Percentiles rank a stretch among this genome's conserved stretches.
Evolutionary conservation across 2,888 invertebrate genomes (phyloP).

Genomic region (Epicampocera succincta): DNA sequence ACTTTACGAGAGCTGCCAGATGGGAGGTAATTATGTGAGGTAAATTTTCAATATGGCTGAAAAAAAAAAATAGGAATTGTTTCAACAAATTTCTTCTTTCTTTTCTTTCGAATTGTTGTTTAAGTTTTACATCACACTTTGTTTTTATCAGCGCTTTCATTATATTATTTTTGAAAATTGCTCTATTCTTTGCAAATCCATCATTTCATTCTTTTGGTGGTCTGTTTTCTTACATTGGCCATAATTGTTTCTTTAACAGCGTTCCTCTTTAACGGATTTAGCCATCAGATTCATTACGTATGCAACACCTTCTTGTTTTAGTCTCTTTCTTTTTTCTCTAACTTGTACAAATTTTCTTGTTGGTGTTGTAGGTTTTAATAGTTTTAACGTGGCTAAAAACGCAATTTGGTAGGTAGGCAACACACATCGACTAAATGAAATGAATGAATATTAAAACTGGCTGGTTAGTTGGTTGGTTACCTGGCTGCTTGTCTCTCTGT

Average conservation of each 20-base stretch:
- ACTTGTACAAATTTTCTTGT: neutral
- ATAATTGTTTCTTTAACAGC: neutral
- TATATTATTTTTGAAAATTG: no score
- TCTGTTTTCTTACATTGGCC: no score
- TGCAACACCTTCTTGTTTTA: conserved; percentile 22
- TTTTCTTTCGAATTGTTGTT: no score
- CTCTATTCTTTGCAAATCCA: no score
- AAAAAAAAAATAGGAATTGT: no score
- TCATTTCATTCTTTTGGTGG: no score
- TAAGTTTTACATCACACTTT: no score
- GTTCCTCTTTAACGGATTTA: conserved; percentile 7
- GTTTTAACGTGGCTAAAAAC: conserved; percentile 58
- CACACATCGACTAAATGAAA: neutral
- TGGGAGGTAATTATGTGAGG: no score
- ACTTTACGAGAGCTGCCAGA: no score
- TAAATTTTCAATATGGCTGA: no score
- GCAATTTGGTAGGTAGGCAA: conserved; percentile 17
- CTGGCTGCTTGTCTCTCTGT: neutral
- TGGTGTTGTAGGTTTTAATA: conserved; percentile 36
- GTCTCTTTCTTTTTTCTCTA: neutral
- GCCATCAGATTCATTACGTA: conserved; percentile 21
- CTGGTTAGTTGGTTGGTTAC: neutral
- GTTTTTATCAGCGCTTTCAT: no score
- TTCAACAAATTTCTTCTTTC: no score
- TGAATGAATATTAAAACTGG: conserved; percentile 3